These are phyloP conservation scores for Spinus pinus DNA, from an alignment of 2,797 vertebrate species.

Conservation along the genomic window DNA sequence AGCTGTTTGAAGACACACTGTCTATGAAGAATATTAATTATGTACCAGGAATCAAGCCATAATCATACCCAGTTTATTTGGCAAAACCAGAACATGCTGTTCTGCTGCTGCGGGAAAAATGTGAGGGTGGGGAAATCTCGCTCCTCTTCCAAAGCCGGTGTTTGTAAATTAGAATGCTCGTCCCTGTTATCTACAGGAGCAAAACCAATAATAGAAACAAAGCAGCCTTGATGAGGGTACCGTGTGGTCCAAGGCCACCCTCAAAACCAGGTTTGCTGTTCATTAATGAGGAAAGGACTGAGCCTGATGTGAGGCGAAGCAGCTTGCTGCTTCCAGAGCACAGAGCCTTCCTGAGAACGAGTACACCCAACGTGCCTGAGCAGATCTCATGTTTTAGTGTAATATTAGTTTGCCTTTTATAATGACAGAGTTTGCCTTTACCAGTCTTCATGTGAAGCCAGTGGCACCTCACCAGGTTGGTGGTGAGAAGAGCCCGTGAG, in stretches of 20 bases:
- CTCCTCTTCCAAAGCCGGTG: neutral
- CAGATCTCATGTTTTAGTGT: neutral
- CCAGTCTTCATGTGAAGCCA: fast-evolving
- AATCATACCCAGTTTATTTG: neutral
- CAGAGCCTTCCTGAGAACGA: fast-evolving
- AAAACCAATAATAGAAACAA: neutral
- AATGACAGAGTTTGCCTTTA: neutral
- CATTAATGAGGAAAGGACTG: neutral
- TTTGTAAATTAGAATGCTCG: neutral
- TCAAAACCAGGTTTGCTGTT: neutral
- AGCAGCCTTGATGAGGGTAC: neutral
- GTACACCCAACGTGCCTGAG: fast-evolving
- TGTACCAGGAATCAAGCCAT: neutral
- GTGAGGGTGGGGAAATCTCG: neutral
- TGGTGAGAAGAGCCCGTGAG: fast-evolving
- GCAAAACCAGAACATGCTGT: neutral
- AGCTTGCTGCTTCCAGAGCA: neutral
- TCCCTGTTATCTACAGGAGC: neutral
- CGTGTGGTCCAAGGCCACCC: neutral
- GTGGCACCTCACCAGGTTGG: neutral
- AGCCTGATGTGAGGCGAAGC: fast-evolving
- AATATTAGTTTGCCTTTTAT: neutral
- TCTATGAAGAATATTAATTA: neutral
- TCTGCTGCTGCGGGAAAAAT: neutral
- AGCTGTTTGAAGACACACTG: neutral